phyloP scores from a whole-genome alignment of 1,140 invertebrate species.

The Globodera rostochiensis region DNA sequence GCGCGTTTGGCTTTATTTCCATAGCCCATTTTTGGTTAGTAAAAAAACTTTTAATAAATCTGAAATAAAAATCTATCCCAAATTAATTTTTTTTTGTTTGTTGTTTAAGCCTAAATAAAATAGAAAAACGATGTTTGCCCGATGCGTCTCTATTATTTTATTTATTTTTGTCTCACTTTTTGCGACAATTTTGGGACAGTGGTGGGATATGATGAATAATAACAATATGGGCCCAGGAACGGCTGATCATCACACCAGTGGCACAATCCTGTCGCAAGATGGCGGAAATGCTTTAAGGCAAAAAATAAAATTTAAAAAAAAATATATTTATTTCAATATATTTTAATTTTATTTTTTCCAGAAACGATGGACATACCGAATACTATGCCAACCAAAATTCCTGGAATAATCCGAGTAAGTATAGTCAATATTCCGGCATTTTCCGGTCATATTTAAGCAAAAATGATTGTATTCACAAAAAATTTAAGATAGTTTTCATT shows the following conservation, averaged over 20 bases:
- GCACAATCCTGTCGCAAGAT: slow-evolving; percentile 14
- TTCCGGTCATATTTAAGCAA: too few relatives aligned
- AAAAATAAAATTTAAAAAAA: background rate
- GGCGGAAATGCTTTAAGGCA: slow-evolving; percentile 7
- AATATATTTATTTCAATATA: background rate
- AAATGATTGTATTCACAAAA: too few relatives aligned
- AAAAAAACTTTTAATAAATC: too few relatives aligned
- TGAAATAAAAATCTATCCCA: too few relatives aligned
- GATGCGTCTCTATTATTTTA: too few relatives aligned
- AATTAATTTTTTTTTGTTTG: too few relatives aligned
- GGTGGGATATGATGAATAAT: background rate
- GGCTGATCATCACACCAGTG: slow-evolving; percentile 10
- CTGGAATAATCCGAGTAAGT: slow-evolving; percentile 23
- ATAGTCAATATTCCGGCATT: too few relatives aligned
- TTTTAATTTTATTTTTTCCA: background rate
- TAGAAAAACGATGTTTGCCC: too few relatives aligned
- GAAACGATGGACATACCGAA: slow-evolving; percentile 22
- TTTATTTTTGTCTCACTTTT: too few relatives aligned
- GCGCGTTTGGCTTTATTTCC: too few relatives aligned
- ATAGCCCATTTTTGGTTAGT: too few relatives aligned
- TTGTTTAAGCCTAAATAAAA: too few relatives aligned
- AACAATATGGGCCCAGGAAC: background rate
- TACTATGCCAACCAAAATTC: slow-evolving; percentile 16
- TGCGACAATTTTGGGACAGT: background rate
- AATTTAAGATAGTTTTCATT: background rate